Base-by-base conservation (phyloP, 2,797 vertebrate genomes). In the Toxotes lorentzi region DNA sequence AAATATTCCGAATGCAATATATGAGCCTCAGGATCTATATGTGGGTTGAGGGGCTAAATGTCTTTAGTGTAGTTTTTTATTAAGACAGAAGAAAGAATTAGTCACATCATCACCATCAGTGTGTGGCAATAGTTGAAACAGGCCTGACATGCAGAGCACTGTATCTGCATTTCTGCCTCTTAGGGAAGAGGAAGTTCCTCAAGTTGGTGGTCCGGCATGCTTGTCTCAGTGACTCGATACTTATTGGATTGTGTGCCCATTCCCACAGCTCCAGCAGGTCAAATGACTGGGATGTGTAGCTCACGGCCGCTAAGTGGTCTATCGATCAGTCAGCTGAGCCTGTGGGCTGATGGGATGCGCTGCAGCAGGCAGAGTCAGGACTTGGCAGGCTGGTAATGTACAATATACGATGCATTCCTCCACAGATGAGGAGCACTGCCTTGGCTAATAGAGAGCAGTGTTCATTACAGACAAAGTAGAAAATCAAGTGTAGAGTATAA, bases 211-310 rank as follows among this genome's bases (percentile, higher is more conserved):
- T 84, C 59, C 30, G 9, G 75, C 81, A 75, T 41, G 32, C 73
- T 70, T 84, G 73, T 79, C 86, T 86, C 83, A 50, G 76, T 24
- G 74, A 58, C 72, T 92, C 88, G 4, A 92, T 93, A 87, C 84
- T 93, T 85, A 93, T 93, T 89, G 77, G 88, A 91, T 93, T 91
- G 82, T 11, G 32, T 67, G 70, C 45, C 82, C 88, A 86, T 90
- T 89, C 86, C 86, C 86, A 85, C 88, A 79, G 82, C 69, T 85
- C 63, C 67, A 70, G 84, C 80, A 14, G 89, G 88, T 93, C 92
- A 89, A 84, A 90, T 92, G 88, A 89, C 91, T 84, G 83, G 68
- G 88, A 89, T 89, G 86, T 83, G 90, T 71, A 87, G 83, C 83
- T 88, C 85, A 66, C 73, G 35, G 79, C 73, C 32, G 65, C 89